Evolutionary conservation across 2,888 invertebrate species (phyloP), one percentile per base, ranked within the genome.

Genomic region (Leucoma salicis): DNA sequence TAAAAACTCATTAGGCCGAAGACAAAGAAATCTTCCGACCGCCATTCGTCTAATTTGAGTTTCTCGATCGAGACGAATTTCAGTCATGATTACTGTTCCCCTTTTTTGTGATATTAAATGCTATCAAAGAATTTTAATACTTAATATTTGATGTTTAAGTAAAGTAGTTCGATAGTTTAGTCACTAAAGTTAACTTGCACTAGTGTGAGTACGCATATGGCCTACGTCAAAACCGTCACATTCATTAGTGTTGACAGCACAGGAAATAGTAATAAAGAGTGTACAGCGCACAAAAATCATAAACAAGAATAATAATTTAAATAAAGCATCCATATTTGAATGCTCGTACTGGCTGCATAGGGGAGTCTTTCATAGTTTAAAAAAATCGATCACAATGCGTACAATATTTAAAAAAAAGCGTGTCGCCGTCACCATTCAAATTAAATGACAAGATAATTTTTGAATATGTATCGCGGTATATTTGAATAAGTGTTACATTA

Each of bases 1-100:
- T 89, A 89, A 89, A 89, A 89, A 89, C 87, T 89, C 89, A 88
- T 89, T 89, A 88, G 82, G 81, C 68, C 72, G 82, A 85, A 89
- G 89, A 89, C 89, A 89, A 89, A 89, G 88, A 83, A 82, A 80
- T 78, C 81, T 74, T 59, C 81, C 78, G 79, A 74, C 80, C 83
- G 87, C 80, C 84, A 84, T 84, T 79, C 78, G 78, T 84, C 85
- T 84, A 84, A 87, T 86, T 85, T 82, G 80, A 75, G 85, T 82
- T 82, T 77, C 82, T 78, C 82, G 85, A 87, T 87, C 86, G 87
- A 79, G 72, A 82, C 82, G 82, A 82, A 82, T 82, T 76, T 78
- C 70, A 74, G 74, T 73, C 76, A 74, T 85, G 81, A 85, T 87
- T 83, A 75, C 78, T 35, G 58, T 61, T 66, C 62, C 68, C 72